phyloP scores from a whole-genome alignment of 2,797 vertebrate species.

The Eulemur mongoz region DNA sequence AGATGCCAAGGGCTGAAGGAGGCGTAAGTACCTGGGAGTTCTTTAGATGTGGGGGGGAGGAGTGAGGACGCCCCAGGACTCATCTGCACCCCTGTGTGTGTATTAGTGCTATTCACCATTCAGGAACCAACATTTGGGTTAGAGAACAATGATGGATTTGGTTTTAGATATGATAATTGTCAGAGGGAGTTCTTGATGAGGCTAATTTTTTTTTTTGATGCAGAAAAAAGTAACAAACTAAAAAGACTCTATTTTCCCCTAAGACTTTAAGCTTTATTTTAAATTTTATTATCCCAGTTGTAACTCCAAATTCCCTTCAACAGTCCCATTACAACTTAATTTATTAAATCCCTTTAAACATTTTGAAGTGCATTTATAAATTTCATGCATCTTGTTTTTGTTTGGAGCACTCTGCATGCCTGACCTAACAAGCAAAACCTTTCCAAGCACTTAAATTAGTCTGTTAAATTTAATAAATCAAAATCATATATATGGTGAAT shows the following conservation, averaged over 20 bases:
- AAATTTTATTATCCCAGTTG: constrained; percentile 50
- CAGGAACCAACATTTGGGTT: neutral
- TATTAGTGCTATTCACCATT: neutral
- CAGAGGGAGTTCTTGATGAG: neutral
- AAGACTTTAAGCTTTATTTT: constrained; percentile 57
- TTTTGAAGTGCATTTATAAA: constrained; percentile 50
- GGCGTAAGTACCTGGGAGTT: neutral
- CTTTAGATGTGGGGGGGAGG: neutral
- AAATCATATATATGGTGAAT: constrained; percentile 50
- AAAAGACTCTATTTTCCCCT: neutral
- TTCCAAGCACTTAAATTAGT: constrained; percentile 57
- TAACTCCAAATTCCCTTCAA: constrained; percentile 58
- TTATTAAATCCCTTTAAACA: constrained; percentile 54
- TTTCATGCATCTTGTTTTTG: constrained; percentile 10
- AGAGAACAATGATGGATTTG: neutral
- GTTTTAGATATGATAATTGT: neutral
- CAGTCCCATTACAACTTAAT: constrained; percentile 49
- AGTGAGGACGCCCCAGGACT: neutral
- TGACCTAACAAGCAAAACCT: constrained; percentile 56
- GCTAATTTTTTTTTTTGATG: constrained; percentile 19
- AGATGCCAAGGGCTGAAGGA: neutral
- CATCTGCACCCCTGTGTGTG: neutral
- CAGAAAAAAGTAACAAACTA: constrained; percentile 12
- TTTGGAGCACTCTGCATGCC: neutral
- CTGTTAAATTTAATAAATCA: constrained; percentile 65